Conservation (phyloP, 2,888 invertebrate species). For the Pheosia gnoma region DNA sequence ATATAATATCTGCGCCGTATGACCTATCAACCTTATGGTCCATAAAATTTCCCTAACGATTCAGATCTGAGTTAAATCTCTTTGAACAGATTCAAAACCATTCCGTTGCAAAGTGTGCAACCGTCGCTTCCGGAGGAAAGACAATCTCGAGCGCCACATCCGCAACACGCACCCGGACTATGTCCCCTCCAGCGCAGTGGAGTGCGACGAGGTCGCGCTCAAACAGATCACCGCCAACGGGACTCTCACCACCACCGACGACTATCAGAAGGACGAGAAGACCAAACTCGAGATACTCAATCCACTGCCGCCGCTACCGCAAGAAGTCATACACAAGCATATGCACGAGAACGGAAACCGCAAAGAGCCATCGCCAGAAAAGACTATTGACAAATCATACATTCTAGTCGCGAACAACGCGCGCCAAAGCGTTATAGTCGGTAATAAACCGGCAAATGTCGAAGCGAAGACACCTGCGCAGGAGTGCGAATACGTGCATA, state of each 20-base stretch:
- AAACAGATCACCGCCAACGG: slow-evolving; percentile 32
- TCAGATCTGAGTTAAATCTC: background rate
- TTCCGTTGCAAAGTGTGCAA: slow-evolving; percentile 89
- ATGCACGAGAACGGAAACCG: slow-evolving; percentile 42
- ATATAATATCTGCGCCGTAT: no score
- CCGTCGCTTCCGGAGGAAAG: slow-evolving; percentile 89
- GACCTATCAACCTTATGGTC: no score
- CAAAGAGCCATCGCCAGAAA: slow-evolving; percentile 14
- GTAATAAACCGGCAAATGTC: slow-evolving; percentile 49
- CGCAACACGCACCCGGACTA: slow-evolving; percentile 88
- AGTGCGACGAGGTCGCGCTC: slow-evolving; percentile 63
- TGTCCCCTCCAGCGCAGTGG: slow-evolving; percentile 60
- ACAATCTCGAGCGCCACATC: slow-evolving; percentile 90
- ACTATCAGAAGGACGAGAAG: slow-evolving; percentile 49
- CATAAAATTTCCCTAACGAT: no score
- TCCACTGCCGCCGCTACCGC: slow-evolving; percentile 68
- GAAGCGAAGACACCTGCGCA: slow-evolving; percentile 48
- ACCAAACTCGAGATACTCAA: slow-evolving; percentile 62
- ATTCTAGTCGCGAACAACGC: slow-evolving; percentile 77
- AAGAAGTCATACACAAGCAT: slow-evolving; percentile 66
- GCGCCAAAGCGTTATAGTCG: slow-evolving; percentile 77
- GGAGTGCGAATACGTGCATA: slow-evolving; percentile 73
- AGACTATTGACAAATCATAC: slow-evolving; percentile 56
- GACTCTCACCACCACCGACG: slow-evolving; percentile 16
- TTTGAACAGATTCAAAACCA: slow-evolving; percentile 84